Conservation (phyloP, 2,113 vertebrate genomes). For the Pica pica region DNA sequence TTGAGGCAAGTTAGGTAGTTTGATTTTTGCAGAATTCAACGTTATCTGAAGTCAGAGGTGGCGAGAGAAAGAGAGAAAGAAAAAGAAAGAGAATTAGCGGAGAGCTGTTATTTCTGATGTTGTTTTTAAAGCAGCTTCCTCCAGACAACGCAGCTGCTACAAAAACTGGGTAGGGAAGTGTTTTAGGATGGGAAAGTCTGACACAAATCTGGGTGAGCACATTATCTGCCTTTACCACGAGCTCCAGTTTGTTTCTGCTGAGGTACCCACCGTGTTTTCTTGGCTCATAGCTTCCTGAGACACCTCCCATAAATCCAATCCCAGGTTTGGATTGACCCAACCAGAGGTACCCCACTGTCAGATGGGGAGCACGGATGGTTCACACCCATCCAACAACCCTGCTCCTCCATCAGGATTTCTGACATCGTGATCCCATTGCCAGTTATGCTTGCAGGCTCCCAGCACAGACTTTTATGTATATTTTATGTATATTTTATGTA, state of each 20-base stretch:
- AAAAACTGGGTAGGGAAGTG: neutral
- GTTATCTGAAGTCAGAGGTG: conserved; percentile 78
- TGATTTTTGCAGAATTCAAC: conserved; percentile 91
- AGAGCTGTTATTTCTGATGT: neutral
- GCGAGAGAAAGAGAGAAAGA: neutral
- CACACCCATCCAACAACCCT: rapidly evolving
- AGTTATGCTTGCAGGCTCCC: neutral
- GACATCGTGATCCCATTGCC: neutral
- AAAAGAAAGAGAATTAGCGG: neutral
- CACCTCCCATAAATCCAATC: neutral
- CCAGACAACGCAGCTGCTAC: neutral
- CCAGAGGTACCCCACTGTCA: neutral
- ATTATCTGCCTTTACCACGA: neutral
- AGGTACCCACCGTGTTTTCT: neutral
- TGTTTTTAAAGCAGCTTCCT: neutral
- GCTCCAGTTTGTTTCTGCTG: neutral
- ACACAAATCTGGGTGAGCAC: neutral
- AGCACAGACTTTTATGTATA: neutral
- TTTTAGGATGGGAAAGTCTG: neutral
- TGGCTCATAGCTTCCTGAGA: neutral
- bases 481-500: neutral
- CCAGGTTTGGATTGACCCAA: neutral
- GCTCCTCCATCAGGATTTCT: neutral
- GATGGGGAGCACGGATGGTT: neutral
- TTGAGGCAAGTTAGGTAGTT: conserved; percentile 88